Base-by-base conservation (phyloP, 2,113 vertebrate species). In the Hippocampus mohnikei region DNA sequence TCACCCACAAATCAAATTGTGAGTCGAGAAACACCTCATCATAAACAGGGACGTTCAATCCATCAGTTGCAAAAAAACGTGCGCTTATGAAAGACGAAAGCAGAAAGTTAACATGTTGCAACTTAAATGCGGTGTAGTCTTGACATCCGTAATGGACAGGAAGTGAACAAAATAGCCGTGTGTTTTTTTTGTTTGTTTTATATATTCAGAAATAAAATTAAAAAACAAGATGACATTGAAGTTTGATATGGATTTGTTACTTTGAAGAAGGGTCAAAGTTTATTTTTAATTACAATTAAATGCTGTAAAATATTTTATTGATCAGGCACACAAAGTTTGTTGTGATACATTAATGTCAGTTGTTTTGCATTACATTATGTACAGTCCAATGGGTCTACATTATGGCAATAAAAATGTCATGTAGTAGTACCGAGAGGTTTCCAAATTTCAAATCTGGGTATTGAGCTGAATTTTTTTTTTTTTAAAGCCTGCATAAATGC, bases 41-140 rank as follows among this genome's bases (percentile, higher is more conserved):
- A 64, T 40, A 25, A 58, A 75, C 52, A 80, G 73, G 60, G 71
- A 74, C 70, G 8, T 66, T 27, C 70, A 60, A 65, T 62, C 8
- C 33, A 66, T 56, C 27, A 69, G 69, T 50, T 40, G 64, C 74
- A 80, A 20, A 60, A 52, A 76, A 40, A 79, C 50, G 60, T 50
- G 67, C 63, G 42, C 21, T 42, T 25, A 44, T 41, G 23, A 48
- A 44, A 44, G 7, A 65, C 41, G 27, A 8, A 27, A 65, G 23
- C 42, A 46, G 63, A n/a, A 64, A 25, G 61, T 42, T 63, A 40
- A n/a, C n/a, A 65, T 44, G 63, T 48, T 46, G 63, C n/a, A 48
- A 46, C 62, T 23, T 58, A 15, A 18, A 6, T 60, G 5, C 8
- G 27, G 7, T 23, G 52, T 55, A 11, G 52, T 55, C 52, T 23